Conservation (phyloP, 2,113 vertebrate species). For the Pseudopodoces humilis region DNA sequence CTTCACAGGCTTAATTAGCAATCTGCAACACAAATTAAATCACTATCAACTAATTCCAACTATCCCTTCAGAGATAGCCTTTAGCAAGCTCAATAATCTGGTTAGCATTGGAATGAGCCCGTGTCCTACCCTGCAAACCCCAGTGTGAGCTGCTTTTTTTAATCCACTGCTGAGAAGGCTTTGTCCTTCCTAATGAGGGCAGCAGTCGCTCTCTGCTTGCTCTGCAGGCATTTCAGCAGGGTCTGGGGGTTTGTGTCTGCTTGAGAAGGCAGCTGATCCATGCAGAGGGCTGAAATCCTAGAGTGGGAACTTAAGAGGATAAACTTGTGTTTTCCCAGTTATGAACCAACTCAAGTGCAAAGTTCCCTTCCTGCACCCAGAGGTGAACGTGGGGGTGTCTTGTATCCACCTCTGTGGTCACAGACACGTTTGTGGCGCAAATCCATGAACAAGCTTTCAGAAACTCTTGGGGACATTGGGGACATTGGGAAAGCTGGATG, state of each 20-base stretch:
- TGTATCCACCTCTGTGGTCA: not conserved
- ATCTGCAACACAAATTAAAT: constrained; percentile 70
- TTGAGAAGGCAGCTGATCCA: not conserved
- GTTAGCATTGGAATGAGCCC: constrained; percentile 59
- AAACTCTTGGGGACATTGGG: not conserved
- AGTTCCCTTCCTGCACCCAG: not conserved
- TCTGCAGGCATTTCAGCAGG: not conserved
- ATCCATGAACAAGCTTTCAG: not conserved
- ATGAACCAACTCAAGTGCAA: not conserved
- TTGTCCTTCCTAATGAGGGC: constrained; percentile 32
- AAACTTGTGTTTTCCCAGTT: not conserved
- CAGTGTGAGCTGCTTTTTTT: not conserved
- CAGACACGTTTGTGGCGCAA: rapidly evolving
- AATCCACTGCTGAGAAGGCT: not conserved
- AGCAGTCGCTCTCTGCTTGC: not conserved
- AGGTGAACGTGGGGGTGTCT: not conserved
- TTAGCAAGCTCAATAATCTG: constrained; percentile 52
- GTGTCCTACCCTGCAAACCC: not conserved
- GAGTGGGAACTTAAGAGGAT: not conserved
- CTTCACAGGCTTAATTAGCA: constrained; percentile 66
- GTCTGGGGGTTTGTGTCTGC: not conserved
- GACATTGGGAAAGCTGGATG: not conserved
- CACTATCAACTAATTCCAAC: constrained; percentile 62
- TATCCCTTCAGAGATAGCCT: constrained; percentile 58
- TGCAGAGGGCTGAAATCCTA: not conserved